Conservation (phyloP, 2,888 invertebrate genomes). For the Dryococelus australis region DNA sequence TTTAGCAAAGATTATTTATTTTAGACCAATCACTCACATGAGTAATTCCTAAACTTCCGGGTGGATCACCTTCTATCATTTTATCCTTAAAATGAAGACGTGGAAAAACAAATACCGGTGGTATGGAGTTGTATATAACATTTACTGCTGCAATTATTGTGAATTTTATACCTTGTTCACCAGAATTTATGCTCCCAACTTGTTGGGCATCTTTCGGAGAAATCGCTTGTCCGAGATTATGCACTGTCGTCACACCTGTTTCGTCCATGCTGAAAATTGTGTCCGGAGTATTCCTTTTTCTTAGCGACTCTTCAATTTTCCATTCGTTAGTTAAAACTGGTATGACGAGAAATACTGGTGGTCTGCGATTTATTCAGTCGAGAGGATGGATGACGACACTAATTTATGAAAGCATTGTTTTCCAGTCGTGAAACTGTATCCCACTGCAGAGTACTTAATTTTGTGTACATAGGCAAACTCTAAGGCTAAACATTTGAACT, state of each 20-base stretch:
- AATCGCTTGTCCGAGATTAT: neutral
- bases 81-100: slow-evolving; percentile 40
- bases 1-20: slow-evolving; percentile 45
- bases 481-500: neutral
- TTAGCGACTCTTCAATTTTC: neutral
- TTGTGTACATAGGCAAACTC: neutral
- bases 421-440: neutral
- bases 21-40: slow-evolving; percentile 53
- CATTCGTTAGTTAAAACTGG: neutral
- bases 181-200: neutral
- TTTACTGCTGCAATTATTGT: neutral
- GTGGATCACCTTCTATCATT: slow-evolving; percentile 48
- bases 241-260: neutral
- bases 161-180: neutral
- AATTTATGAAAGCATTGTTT: neutral
- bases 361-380: neutral
- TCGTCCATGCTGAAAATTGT: neutral
- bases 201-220: neutral
- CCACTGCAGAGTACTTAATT: neutral
- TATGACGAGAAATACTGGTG: neutral
- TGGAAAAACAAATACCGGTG: neutral
- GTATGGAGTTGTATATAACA: neutral
- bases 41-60: slow-evolving; percentile 46
- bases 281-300: too few species aligned
- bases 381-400: neutral